A percentile compares a stretch with the other conserved stretches of the same genome.
phyloP scores from a whole-genome alignment of 2,888 invertebrate genomes.

The Nomada fabriciana region DNA sequence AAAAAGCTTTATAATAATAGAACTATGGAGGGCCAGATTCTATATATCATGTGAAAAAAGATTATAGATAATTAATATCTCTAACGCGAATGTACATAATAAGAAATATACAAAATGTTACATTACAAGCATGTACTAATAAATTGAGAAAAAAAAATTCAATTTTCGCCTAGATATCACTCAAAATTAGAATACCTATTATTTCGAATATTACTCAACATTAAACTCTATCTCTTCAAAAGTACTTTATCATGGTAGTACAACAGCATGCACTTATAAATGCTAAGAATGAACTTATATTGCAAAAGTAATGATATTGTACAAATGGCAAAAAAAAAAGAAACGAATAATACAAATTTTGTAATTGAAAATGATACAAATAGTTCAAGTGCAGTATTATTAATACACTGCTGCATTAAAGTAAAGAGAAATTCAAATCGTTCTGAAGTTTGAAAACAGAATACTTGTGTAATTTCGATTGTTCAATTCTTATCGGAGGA shows the following conservation, averaged over 20 bases:
- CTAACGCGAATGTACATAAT: slow-evolving; percentile 41
- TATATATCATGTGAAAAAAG: slow-evolving; percentile 33
- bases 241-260: slow-evolving; percentile 32
- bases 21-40: slow-evolving; percentile 43
- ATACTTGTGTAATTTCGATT: slow-evolving; percentile 71
- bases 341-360: slow-evolving; percentile 44
- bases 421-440: slow-evolving; percentile 61
- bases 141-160: slow-evolving; percentile 31
- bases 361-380: slow-evolving; percentile 42
- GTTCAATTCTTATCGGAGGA: slow-evolving; percentile 77
- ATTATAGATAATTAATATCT: slow-evolving; percentile 37
- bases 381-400: slow-evolving; percentile 31
- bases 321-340: slow-evolving; percentile 43
- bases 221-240: slow-evolving; percentile 50
- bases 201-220: slow-evolving; percentile 33
- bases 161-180: slow-evolving; percentile 24
- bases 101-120: slow-evolving; percentile 52
- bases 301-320: slow-evolving; percentile 51
- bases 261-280: slow-evolving; percentile 57
- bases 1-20: slow-evolving; percentile 54
- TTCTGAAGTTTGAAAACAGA: slow-evolving; percentile 75
- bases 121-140: slow-evolving; percentile 34
- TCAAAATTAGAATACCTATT: slow-evolving; percentile 36
- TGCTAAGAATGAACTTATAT: slow-evolving; percentile 57
- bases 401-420: slow-evolving; percentile 45